Percentiles rank a stretch among this genome's conserved stretches.
These are phyloP conservation scores for Euura lappo DNA, from an alignment of 1,140 invertebrate species.

Conservation along the genomic window DNA sequence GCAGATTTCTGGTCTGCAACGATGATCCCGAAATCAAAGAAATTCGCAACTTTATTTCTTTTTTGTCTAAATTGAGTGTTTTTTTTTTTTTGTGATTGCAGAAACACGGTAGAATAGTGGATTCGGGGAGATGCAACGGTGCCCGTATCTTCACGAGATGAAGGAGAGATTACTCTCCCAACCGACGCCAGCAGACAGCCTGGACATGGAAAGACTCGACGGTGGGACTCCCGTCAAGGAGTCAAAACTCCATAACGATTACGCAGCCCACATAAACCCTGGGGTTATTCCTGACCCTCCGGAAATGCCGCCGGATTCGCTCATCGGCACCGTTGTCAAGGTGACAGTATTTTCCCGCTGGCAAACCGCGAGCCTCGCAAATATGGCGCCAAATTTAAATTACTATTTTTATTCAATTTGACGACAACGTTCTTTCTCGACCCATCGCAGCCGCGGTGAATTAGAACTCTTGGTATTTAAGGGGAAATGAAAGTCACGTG, in stretches of 20 bases:
- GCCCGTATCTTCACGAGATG: conserved; percentile 90
- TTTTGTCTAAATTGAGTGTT: no score
- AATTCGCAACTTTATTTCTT: no score
- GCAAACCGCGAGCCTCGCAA: no score
- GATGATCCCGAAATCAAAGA: no score
- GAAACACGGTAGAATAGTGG: conserved; percentile 32
- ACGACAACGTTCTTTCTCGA: no score
- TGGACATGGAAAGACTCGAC: conserved; percentile 61
- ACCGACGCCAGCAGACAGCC: conserved; percentile 61
- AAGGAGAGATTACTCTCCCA: conserved; percentile 82
- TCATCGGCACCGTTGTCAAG: conserved; percentile 86
- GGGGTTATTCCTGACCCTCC: conserved; percentile 67
- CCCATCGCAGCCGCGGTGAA: no score
- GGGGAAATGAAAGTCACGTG: no score
- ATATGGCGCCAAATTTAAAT: no score
- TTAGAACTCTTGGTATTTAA: no score
- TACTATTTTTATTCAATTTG: no score
- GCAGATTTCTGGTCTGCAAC: no score
- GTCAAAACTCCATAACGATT: conserved; percentile 58
- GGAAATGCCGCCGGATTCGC: conserved; percentile 65
- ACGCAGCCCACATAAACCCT: conserved; percentile 59
- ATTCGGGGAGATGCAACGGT: conserved; percentile 76
- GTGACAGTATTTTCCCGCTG: conserved; percentile 58
- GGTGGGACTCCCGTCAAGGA: conserved; percentile 58
- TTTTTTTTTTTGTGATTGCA: conserved; percentile 23